Conservation (phyloP, 1,140 invertebrate species). For the Pseudomyrmex gracilis region DNA sequence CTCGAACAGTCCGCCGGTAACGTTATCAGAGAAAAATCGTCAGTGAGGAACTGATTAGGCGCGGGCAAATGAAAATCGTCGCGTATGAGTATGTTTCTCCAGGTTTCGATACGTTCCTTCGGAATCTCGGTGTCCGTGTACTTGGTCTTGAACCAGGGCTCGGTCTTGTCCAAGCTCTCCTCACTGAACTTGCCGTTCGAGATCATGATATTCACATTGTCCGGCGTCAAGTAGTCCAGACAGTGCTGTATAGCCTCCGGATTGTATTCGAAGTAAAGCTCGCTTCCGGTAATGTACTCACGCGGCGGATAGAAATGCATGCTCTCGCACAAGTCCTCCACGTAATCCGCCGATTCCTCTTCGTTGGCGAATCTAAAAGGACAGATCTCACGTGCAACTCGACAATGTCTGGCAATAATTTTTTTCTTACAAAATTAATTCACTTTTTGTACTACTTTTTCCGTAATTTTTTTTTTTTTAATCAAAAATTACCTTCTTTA, state of each 20-base stretch:
- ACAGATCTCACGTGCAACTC: background rate
- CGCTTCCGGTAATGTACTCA: slow-evolving; percentile 92
- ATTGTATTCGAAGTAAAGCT: slow-evolving; percentile 92
- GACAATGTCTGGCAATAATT: background rate
- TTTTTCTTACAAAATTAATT: background rate
- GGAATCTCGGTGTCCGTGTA: slow-evolving; percentile 88
- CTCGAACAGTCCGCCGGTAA: slow-evolving; percentile 75
- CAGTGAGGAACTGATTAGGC: slow-evolving; percentile 93
- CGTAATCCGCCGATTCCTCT: slow-evolving; percentile 90
- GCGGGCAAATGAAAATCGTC: slow-evolving; percentile 89
- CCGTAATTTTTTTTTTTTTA: background rate
- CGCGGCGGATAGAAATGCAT: slow-evolving; percentile 93
- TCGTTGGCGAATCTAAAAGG: slow-evolving; percentile 88
- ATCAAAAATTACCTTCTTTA: slow-evolving; percentile 31
- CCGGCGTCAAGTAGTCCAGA: slow-evolving; percentile 88
- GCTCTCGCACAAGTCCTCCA: slow-evolving; percentile 91
- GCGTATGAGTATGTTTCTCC: slow-evolving; percentile 85
- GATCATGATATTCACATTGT: slow-evolving; percentile 92
- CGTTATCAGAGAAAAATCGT: slow-evolving; percentile 90
- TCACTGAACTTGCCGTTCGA: slow-evolving; percentile 87
- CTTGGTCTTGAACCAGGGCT: slow-evolving; percentile 91
- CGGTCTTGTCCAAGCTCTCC: slow-evolving; percentile 87
- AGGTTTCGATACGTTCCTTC: slow-evolving; percentile 86
- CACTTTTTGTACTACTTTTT: background rate
- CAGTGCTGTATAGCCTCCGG: slow-evolving; percentile 89